These are phyloP conservation scores for Patella caerulea DNA, from an alignment of 2,888 invertebrate species.

Conservation along the genomic window DNA sequence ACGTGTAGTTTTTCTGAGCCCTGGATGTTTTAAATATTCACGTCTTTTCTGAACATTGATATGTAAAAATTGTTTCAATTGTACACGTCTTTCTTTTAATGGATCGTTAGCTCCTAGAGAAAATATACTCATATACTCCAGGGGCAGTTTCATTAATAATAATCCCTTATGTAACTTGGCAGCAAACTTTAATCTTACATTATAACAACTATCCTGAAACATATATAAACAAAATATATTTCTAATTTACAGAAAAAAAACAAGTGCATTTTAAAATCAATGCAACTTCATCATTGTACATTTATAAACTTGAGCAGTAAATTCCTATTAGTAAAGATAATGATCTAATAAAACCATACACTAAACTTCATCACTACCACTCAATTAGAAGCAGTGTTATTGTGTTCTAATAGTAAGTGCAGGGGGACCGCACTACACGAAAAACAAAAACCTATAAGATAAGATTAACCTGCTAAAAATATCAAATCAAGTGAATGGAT, in stretches of 20 bases:
- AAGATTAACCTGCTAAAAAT: too few species aligned
- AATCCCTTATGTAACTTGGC: slow-evolving; percentile 93
- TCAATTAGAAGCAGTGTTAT: too few species aligned
- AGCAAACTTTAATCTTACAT: slow-evolving; percentile 89
- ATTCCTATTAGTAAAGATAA: too few species aligned
- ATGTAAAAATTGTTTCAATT: slow-evolving; percentile 83
- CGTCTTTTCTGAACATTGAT: slow-evolving; percentile 89
- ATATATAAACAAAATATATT: neutral
- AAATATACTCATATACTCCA: slow-evolving; percentile 98
- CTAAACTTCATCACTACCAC: too few species aligned
- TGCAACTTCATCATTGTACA: neutral
- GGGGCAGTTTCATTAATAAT: slow-evolving; percentile 78
- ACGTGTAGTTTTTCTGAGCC: neutral
- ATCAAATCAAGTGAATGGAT: too few species aligned
- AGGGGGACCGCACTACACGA: too few species aligned
- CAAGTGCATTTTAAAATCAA: neutral
- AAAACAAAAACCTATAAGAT: too few species aligned
- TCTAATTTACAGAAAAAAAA: neutral
- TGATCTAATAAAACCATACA: too few species aligned
- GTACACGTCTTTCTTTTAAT: slow-evolving; percentile 80
- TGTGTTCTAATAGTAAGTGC: too few species aligned
- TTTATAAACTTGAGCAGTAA: too few species aligned
- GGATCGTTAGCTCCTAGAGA: slow-evolving; percentile 90
- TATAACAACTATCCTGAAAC: slow-evolving; percentile 70
- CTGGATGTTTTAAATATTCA: slow-evolving; percentile 84